Conservation (phyloP, 1,140 invertebrate genomes). For the Stegodyphus dumicola region DNA sequence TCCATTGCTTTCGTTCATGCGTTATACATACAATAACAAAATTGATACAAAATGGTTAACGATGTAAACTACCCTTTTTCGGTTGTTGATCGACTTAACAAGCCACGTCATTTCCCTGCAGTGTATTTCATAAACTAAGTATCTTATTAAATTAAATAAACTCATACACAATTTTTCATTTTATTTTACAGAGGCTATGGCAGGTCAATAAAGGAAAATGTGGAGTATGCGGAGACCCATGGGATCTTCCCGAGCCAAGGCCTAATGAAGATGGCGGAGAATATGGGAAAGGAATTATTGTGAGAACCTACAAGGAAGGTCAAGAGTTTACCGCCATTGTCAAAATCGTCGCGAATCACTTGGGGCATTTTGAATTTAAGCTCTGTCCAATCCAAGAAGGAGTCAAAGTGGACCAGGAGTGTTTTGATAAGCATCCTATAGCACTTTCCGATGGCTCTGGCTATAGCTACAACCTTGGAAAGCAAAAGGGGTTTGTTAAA, state of each 20-base stretch:
- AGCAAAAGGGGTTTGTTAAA: not conserved
- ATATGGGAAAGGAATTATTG: conserved; percentile 73
- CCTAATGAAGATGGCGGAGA: conserved; percentile 75
- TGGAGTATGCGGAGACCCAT: conserved; percentile 85
- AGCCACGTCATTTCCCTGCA: too few relatives aligned
- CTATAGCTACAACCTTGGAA: conserved; percentile 59
- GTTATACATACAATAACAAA: too few relatives aligned
- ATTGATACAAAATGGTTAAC: too few relatives aligned
- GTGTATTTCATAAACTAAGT: too few relatives aligned
- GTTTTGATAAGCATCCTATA: conserved; percentile 72
- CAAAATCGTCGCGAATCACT: conserved; percentile 72
- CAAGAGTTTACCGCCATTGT: conserved; percentile 68
- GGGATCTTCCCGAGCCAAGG: conserved; percentile 72
- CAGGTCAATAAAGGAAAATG: conserved; percentile 79
- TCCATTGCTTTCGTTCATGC: too few relatives aligned
- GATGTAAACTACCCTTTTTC: too few relatives aligned
- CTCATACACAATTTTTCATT: too few relatives aligned
- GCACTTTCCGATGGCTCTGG: conserved; percentile 69
- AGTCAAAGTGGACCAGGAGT: conserved; percentile 72
- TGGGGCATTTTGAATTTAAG: conserved; percentile 72
- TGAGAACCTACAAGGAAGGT: conserved; percentile 68
- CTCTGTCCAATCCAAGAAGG: conserved; percentile 71
- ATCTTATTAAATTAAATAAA: too few relatives aligned
- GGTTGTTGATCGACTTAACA: too few relatives aligned
- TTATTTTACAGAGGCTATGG: conserved; percentile 46